Base-by-base conservation (phyloP, 2,888 invertebrate species). In the Serripes groenlandicus region DNA sequence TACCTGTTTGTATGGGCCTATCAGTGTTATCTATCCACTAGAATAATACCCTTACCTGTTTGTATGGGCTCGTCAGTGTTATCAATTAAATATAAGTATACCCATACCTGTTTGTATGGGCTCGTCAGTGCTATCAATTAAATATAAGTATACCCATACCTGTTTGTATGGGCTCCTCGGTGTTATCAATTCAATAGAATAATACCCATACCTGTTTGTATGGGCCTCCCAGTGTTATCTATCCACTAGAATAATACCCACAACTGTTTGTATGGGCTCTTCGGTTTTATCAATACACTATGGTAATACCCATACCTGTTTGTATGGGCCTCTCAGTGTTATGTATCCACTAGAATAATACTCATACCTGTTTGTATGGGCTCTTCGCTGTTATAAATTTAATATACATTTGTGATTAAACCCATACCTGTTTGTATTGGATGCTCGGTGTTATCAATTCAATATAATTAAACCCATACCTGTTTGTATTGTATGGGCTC, bases 121-220 rank as follows among this genome's bases (percentile, higher is more conserved):
- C 18, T 52, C 52, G 52, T 52, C 5, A 15, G 52, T 52, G 18
- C 23, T 52, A 52, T 7, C 52, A 52, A 52, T 52, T 23, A 3
- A 7, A 23, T 52, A 15, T 52, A 23, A 52, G 52, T 21, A 52
- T 3, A 52, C 23, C 3, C 18, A 7, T 80, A 7, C 26, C 58
- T 58, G 54, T 54, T 54, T 54, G 54, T 54, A 54, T 54, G n/a
- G 58, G 58, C 23, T 58, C 58, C 4, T 58, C 26, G 3, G 58
- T 58, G 15, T 58, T 58, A 26, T 58, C 58, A 58, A 58, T 58
- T 28, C 58, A 58, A 28, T 26, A n/a, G n/a, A n/a, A n/a, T n/a
- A n/a, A n/a, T n/a, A n/a, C n/a, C n/a, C n/a, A n/a, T n/a, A n/a
- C n/a, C n/a, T n/a, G n/a, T n/a, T n/a, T n/a, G n/a, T n/a, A n/a